Base-by-base conservation (phyloP, 2,113 vertebrate genomes). In the Sinosuthora webbiana region DNA sequence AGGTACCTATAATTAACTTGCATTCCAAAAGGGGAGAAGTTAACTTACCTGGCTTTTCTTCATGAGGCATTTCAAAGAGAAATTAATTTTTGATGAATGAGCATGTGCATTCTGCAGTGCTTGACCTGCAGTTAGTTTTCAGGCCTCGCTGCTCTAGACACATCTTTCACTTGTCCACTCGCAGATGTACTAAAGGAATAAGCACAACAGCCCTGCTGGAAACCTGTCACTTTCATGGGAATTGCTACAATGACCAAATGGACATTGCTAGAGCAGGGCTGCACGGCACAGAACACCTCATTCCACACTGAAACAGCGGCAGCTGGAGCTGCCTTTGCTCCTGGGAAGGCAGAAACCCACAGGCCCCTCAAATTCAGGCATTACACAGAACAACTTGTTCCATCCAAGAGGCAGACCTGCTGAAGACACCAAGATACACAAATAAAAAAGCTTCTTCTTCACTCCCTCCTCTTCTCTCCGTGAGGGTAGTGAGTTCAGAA, bases 1-100 rank as follows among this genome's bases (percentile, higher is more conserved):
- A 75, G 77, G 87, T 63, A 94, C 83, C 65, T 89, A 33, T 81
- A 95, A 97, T 97, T 95, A 97, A 89, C n/a, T 68, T 35, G 33
- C 64, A 63, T 95, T 95, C 95, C 94, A 93, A 63, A 75, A 52
- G 27, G 65, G 52, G 50, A 84, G 55, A 92, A 87, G 42, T 77
- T 64, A 69, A 78, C 86, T 81, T 24, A 49, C 10, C 50, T 88
- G 59, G 35, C 57, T 87, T 95, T 83, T 79, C 62, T 79, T 89
- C 37, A 16, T 27, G 39, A 41, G 2, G 3, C 41, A 50, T 79
- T 88, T 93, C 73, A 92, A 90, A 93, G 50, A 62, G 7, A 81
- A 89, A 78, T 63, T 84, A 39, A 39, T 63, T 86, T 88, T 87
- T 93, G 82, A 91, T 82, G 62, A 76, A 75, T 73, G 31, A 93